Conservation (phyloP, 2,888 invertebrate genomes). For the Epistrophe grossulariae region DNA sequence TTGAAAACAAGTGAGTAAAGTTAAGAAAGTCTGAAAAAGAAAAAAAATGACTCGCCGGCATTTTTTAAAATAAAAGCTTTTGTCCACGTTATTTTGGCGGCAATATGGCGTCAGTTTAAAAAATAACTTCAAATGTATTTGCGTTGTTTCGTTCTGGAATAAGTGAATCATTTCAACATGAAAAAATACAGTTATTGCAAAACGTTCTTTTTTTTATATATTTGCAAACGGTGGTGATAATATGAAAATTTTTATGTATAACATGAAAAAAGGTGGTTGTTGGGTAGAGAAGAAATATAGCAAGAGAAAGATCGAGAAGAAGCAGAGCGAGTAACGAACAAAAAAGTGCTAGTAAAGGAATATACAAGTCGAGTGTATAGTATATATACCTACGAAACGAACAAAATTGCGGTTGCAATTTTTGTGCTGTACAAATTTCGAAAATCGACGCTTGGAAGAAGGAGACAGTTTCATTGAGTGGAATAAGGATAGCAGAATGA, state of each 20-base stretch:
- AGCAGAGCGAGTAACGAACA: conserved; percentile 38
- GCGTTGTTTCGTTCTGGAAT: conserved; percentile 56
- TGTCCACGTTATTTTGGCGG: conserved; percentile 76
- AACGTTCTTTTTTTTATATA: conserved; percentile 28
- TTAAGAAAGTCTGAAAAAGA: conserved; percentile 12
- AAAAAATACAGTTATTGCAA: conserved; percentile 39
- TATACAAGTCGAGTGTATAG: conserved; percentile 6
- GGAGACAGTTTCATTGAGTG: conserved; percentile 55
- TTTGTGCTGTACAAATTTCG: conserved; percentile 61
- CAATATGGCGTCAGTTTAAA: conserved; percentile 78
- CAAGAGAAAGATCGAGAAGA: conserved; percentile 57
- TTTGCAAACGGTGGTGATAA: conserved; percentile 66
- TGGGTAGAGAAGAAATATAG: conserved; percentile 54
- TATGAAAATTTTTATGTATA: conserved; percentile 63
- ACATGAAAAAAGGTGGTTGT: conserved; percentile 71
- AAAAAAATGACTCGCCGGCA: conserved; percentile 59
- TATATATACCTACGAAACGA: conserved; percentile 5
- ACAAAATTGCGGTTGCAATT: conserved; percentile 75
- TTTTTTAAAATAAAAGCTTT: conserved; percentile 27
- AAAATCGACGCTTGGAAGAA: conserved; percentile 76
- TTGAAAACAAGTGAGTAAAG: conserved; percentile 84
- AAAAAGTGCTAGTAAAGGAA: conserved; percentile 68
- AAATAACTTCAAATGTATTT: conserved; percentile 49
- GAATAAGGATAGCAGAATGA: conserved; percentile 55
- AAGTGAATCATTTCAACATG: conserved; percentile 64